Base-by-base conservation (phyloP, 2,113 vertebrate species). In the Typhlomys cinereus region DNA sequence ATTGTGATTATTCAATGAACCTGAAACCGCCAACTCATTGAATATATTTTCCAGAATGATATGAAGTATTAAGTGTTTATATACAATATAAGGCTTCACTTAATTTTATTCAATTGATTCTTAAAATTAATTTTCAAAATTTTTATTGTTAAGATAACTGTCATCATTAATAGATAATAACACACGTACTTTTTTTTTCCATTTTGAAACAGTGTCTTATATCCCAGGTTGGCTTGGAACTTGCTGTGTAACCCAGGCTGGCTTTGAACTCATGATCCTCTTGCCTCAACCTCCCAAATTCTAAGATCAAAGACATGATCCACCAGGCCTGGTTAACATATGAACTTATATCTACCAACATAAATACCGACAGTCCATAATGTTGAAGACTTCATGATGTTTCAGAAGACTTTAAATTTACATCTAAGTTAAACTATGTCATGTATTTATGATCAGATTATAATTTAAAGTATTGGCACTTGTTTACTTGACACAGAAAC, bases 71-170 rank as follows among this genome's bases (percentile, higher is more conserved):
- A 83, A 85, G 12, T 87, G 12, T 90, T 83, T 87, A 78, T 76
- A 8, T 7, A 69, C 1, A 69, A 69, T 39, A 59, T 44, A 93
- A n/a, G 25, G 10, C 46, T n/a, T n/a, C n/a, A n/a, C n/a, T 52
- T 52, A 54, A 23, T 54, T 92, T 92, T 92, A 34, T 23, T 90
- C 20, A 82, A 73, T 31, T 74, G 75, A 74, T 69, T 75, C 62
- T 78, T 88, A 41, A 93, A 89, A 76, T 69, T 48, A 92, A 88
- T 85, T 84, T 78, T 95, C 64, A 64, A 59, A 29, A 78, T 95
- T 13, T 14, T 73, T 83, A 7, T 78, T 85, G 73, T 85, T 31
- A 85, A 52, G 61, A 70, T 15, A 85, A 29, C 23, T 78, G 20
- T 76, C 27, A 73, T 90, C 9, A 85, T 70, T 70, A 85, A 54